phyloP scores from a whole-genome alignment of 64 coral and sea anemone genomes.

The Montipora efflorescens region DNA sequence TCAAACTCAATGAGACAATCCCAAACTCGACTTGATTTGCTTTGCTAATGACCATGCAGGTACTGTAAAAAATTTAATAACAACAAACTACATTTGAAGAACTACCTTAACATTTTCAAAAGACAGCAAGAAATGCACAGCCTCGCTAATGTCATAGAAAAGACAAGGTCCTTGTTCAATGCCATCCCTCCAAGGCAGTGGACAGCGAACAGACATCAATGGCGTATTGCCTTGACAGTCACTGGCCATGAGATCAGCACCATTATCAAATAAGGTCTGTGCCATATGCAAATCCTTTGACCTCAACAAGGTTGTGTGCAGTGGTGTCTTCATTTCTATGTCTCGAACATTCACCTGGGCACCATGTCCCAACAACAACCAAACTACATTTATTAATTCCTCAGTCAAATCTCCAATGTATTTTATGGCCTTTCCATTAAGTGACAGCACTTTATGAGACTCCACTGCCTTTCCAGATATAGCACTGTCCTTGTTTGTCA shows the following conservation, averaged over 20 bases:
- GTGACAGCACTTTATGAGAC: slow-evolving; percentile 43
- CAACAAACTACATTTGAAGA: neutral
- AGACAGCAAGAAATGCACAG: slow-evolving; percentile 67
- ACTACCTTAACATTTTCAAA: slow-evolving; percentile 85
- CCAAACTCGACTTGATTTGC: neutral
- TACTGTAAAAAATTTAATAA: neutral
- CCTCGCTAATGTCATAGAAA: slow-evolving; percentile 64
- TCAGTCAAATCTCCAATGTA: slow-evolving; percentile 67
- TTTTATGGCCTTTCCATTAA: slow-evolving; percentile 40
- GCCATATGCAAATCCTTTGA: slow-evolving; percentile 81
- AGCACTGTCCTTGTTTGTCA: slow-evolving; percentile 63
- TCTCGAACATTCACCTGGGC: slow-evolving; percentile 86
- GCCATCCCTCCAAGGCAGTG: slow-evolving; percentile 80
- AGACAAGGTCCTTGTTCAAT: slow-evolving; percentile 76
- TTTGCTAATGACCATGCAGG: neutral
- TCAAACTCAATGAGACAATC: neutral
- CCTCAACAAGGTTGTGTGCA: slow-evolving; percentile 80
- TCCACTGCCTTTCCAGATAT: slow-evolving; percentile 18
- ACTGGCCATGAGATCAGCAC: slow-evolving; percentile 82
- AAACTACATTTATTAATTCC: slow-evolving; percentile 75
- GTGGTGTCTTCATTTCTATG: slow-evolving; percentile 79
- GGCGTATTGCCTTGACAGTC: slow-evolving; percentile 91
- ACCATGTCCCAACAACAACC: slow-evolving; percentile 83
- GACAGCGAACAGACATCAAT: slow-evolving; percentile 84
- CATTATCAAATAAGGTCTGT: slow-evolving; percentile 83